phyloP scores from a whole-genome alignment of 2,797 vertebrate genomes.

The Anabacerthia variegaticeps region DNA sequence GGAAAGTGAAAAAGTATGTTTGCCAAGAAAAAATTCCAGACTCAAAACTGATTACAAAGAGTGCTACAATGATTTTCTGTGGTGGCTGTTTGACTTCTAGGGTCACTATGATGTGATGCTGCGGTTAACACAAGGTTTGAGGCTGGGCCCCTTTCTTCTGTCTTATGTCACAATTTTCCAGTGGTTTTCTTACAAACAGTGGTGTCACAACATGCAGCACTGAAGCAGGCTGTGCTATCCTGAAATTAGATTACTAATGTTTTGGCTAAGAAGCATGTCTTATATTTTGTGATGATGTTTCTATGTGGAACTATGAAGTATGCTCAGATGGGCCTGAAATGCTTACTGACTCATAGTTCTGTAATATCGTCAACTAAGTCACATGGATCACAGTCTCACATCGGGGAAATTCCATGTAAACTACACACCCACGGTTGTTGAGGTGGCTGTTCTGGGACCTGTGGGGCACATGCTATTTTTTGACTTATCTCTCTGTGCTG shows the following conservation, averaged over 20 bases:
- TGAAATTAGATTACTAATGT: not conserved
- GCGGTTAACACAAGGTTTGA: not conserved
- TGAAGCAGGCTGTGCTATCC: not conserved
- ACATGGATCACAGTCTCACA: not conserved
- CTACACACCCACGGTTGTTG: not conserved
- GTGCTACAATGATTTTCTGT: not conserved
- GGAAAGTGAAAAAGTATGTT: not conserved
- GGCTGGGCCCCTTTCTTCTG: not conserved
- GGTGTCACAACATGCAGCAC: not conserved
- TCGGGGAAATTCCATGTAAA: not conserved
- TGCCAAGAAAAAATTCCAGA: not conserved
- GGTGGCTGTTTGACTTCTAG: not conserved
- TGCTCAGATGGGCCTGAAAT: not conserved
- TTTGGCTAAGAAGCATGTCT: not conserved
- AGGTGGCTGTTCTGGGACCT: not conserved
- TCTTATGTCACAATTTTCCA: not conserved
- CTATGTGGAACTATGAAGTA: not conserved
- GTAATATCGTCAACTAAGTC: not conserved
- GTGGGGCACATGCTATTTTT: not conserved
- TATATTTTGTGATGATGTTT: not conserved
- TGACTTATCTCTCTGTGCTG: not conserved
- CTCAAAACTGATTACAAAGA: not conserved
- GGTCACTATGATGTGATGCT: not conserved
- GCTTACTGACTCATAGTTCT: not conserved
- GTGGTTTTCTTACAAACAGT: not conserved